phyloP scores from a whole-genome alignment of 1,140 invertebrate species.

The Paraescarpia echinospica region DNA sequence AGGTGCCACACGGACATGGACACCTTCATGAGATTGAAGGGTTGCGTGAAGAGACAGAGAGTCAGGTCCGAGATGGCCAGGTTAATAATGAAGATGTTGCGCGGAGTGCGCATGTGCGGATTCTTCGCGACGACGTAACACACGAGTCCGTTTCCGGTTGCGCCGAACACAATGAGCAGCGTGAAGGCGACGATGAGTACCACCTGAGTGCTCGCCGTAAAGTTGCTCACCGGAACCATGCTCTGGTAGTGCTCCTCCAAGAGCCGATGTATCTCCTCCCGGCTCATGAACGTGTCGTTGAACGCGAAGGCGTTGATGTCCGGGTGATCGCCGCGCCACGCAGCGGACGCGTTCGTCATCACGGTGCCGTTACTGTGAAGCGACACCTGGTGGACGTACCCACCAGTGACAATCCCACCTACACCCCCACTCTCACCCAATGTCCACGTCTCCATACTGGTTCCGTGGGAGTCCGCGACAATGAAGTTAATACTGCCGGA shows the following conservation, averaged over 20 bases:
- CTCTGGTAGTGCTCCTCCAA: background rate
- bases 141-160: slow-evolving; percentile 77
- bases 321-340: background rate
- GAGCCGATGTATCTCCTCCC: background rate
- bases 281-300: background rate
- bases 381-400: background rate
- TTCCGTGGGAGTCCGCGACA: background rate
- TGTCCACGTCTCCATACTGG: background rate
- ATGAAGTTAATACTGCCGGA: background rate
- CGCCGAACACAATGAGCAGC: slow-evolving; percentile 74
- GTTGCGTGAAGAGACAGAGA: slow-evolving; percentile 82
- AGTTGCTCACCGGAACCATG: background rate
- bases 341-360: background rate
- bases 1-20: slow-evolving; percentile 52
- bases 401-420: background rate
- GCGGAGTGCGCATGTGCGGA: slow-evolving; percentile 78
- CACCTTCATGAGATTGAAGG: slow-evolving; percentile 76
- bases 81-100: slow-evolving; percentile 90
- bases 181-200: slow-evolving; percentile 71
- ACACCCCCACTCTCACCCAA: background rate
- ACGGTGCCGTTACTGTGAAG: background rate
- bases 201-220: slow-evolving; percentile 16
- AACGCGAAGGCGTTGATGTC: background rate
- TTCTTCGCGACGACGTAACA: slow-evolving; percentile 77
- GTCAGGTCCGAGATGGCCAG: slow-evolving; percentile 82